These are phyloP conservation scores for Austrolebias charrua DNA, from an alignment of 2,797 vertebrate genomes.

Conservation along the genomic window DNA sequence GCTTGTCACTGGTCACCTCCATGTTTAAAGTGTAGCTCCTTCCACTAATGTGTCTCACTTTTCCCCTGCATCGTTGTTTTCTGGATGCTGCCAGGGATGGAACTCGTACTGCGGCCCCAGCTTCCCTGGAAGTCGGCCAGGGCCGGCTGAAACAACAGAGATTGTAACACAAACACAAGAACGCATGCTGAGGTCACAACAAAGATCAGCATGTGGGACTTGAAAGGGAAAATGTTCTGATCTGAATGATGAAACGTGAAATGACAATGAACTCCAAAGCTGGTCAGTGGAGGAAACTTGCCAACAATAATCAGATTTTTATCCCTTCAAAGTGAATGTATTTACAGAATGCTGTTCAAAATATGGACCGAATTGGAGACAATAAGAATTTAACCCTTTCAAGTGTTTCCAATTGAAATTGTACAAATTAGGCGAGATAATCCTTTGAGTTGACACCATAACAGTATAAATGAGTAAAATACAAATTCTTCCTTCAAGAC, in stretches of 20 bases:
- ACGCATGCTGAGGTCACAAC: conserved; percentile 8
- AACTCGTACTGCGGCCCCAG: conserved; percentile 33
- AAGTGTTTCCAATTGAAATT: background rate
- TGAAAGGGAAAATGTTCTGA: conserved; percentile 12
- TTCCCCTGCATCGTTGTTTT: conserved; percentile 18
- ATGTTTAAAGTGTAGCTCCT: conserved; percentile 34
- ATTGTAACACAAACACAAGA: conserved; percentile 31
- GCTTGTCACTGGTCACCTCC: conserved; percentile 54
- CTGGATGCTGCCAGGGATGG: conserved; percentile 26
- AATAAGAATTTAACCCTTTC: background rate
- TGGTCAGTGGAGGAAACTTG: background rate
- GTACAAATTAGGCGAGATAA: background rate
- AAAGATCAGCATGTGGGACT: background rate
- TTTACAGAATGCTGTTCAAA: background rate
- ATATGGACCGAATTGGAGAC: background rate
- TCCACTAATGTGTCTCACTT: conserved; percentile 11
- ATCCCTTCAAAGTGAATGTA: conserved; percentile 2
- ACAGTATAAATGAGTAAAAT: no score
- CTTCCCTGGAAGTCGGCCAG: conserved; percentile 39
- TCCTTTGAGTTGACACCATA: no score
- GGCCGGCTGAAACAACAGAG: conserved; percentile 49
- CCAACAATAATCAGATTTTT: conserved; percentile 14
- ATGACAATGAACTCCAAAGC: conserved; percentile 16
- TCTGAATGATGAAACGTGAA: conserved; percentile 15
- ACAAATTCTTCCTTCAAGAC: no score